Conservation (phyloP, 2,113 vertebrate genomes). For the Burhinus bistriatus region DNA sequence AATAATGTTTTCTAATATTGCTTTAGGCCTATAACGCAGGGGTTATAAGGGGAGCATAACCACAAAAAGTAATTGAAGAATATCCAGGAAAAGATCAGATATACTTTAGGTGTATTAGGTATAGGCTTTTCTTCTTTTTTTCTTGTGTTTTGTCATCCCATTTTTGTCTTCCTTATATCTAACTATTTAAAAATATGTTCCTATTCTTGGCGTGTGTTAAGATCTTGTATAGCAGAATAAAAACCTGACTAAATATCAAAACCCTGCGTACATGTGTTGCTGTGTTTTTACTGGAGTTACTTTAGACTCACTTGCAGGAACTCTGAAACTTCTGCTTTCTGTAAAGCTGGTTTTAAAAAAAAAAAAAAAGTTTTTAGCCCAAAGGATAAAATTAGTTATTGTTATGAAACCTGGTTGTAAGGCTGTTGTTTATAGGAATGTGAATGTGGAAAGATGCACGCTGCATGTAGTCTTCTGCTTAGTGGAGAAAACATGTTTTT, state of each 20-base stretch:
- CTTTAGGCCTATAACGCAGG: neutral
- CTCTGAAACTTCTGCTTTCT: neutral
- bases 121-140: constrained; percentile 14
- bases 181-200: constrained; percentile 8
- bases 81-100: constrained; percentile 1
- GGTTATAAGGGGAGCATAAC: neutral
- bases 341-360: neutral
- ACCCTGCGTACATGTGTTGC: neutral
- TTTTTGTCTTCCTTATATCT: neutral
- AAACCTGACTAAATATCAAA: constrained; percentile 1
- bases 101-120: neutral
- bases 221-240: neutral
- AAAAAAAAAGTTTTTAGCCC: neutral
- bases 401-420: neutral
- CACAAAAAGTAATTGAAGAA: constrained; percentile 1
- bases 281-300: neutral
- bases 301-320: neutral
- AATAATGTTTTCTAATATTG: neutral
- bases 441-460: neutral
- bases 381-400: neutral
- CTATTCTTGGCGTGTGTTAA: neutral
- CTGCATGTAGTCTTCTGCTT: neutral
- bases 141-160: neutral
- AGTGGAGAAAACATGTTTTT: neutral
- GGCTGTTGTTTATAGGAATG: neutral